Evolutionary conservation across 2,113 vertebrate genomes (phyloP), one percentile per base, ranked within the genome.

Genomic region (Holacanthus passer): DNA sequence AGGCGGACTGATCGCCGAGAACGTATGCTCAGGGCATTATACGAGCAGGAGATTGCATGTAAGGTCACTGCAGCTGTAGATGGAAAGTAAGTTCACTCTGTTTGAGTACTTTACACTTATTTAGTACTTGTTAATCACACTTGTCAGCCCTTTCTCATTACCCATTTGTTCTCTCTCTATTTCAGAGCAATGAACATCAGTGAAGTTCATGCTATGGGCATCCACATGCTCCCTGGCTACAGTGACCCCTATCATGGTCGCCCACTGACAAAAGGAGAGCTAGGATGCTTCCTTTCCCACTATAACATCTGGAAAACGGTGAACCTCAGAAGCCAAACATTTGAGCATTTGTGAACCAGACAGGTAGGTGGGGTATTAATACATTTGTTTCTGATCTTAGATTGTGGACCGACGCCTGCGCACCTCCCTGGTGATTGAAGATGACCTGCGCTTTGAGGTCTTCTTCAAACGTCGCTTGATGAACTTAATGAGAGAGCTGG

Each of bases 211-310:
- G 64, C 87, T 0, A 81, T 97, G 93, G 97, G 97, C 20, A 96
- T 99, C 79, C 95, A 95, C 65, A 99, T 99, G 97, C 93, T 98
- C 24, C 96, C 97, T 0, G 96, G 97, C n/a, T 99, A 99, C 87
- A 95, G 92, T 32, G 97, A 99, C 78, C 97, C 97, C 0, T 99
- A 98, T 89, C 97, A 98, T 0, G 96, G 96, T 4, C 94, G 97
- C 7, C 97, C 97, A 0, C 94, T 98, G 20, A 98, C 97, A 35
- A 97, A 95, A 66, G 97, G 97, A 37, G 97, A 99, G 85, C 91
- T 98, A 74, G 97, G 97, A 24, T 99, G 97, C 87, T 98, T 98
- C 89, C 97, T 98, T 43, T 98, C 97, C 45, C 97, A 99, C 92
- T 96, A 96, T 77, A 95, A 94, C 29, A 89, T 97, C 91, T 99